Base-by-base conservation (phyloP, 2,888 invertebrate species). In the Philereme vetulata region DNA sequence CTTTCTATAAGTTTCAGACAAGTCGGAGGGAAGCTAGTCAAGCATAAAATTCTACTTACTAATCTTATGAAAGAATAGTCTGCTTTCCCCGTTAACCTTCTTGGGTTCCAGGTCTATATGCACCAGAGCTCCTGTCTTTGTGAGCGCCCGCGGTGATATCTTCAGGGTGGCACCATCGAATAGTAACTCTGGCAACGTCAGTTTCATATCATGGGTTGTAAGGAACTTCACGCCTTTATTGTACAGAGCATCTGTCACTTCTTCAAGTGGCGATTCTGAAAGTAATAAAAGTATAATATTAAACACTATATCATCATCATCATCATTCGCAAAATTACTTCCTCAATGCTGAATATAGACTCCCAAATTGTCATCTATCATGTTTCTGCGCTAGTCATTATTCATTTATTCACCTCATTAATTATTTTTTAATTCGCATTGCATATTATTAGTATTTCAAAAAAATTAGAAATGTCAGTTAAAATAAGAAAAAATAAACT, bases 191-290 rank as follows among this genome's bases (percentile, higher is more conserved):
- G 97, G 97, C 50, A 97, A 77, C 46, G 94, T 90, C 43, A 97
- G 68, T 72, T 95, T 95, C 79, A 97, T 89, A 76, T 97, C 95
- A 70, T 97, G 96, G 0, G 96, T 96, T 82, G 95, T 95, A 33
- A 97, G 86, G 75, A 97, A 97, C 72, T 95, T 94, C 0, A 95
- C 85, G 6, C 95, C 94, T 78, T 95, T 95, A 47, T 94, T 94
- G 73, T 95, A 95, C 0, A 97, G 81, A 0, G 95, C 94, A 67
- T 94, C 94, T 0, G 96, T 95, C 10, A 97, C 94, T 86, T 96
- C 96, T 86, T 96, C 95, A 56, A 96, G 82, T n/a, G 95, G 95
- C 21, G 94, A 92, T 81, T 93, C 94, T 89, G 86, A 0, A 81
- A 85, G 51, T 48, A 68, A 21, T 21, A 1, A 21, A 21, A 21